Base-by-base conservation (phyloP, 2,888 invertebrate species). In the Dryomyza anilis region DNA sequence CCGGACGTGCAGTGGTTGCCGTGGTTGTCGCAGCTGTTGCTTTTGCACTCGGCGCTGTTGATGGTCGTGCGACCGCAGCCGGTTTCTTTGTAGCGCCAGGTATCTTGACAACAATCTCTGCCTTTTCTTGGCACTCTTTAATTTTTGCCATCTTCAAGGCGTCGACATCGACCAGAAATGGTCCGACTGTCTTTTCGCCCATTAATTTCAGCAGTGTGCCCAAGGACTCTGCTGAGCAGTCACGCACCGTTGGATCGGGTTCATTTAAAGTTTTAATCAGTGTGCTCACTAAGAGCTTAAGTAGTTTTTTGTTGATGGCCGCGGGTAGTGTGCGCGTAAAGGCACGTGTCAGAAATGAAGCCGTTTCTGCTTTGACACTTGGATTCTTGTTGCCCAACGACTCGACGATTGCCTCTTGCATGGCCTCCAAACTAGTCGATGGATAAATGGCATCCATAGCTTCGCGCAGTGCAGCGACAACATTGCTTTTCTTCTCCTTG, bases 201-300 rank as follows among this genome's bases (percentile, higher is more conserved):
- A 98, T 92, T 4, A 97, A 87, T 83, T 96, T 97, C 85, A 96
- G 91, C 0, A 95, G 89, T 0, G 96, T 96, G 10, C 98, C 99
- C 16, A 99, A 83, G 0, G 98, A 97, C 79, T 95, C 94, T 0
- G 95, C 95, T 0, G 96, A 91, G 64, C 92, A 91, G 78, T 99
- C 98, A 74, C 98, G 87, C 0, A 98, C 98, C 1, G 88, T 87
- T 0, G 95, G 94, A 85, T 98, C 96, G 85, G 86, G 78, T 82
- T 88, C 82, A 61, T 82, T 82, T 4, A 84, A 67, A 0, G 82
- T 89, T 78, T 95, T 96, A 4, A 95, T 81, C 52, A 98, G 84
- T 1, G 90, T 89, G 1, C 88, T 88, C 0, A 91, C 90, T 68
- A 94, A 89, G 0, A 90, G 87, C 82, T 98, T 98, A 16, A 97